A percentile compares a stretch with the other conserved stretches of the same genome.
Conservation (phyloP, 2,113 vertebrate genomes). For the Pelecanus crispus region DNA sequence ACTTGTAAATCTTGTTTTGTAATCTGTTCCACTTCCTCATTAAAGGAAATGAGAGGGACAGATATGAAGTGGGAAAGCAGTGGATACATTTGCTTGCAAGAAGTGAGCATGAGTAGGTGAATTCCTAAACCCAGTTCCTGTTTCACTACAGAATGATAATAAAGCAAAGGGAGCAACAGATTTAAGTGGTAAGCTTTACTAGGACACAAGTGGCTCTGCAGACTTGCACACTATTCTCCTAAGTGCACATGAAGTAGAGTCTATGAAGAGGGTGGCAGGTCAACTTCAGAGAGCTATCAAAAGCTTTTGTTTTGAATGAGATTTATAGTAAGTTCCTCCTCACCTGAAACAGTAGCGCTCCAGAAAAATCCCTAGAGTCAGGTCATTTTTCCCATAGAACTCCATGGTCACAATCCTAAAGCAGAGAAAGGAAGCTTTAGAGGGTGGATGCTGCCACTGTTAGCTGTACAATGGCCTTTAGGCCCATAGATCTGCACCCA, state of each 20-base stretch:
- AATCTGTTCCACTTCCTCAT: neutral
- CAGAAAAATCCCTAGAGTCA: conserved; percentile 94
- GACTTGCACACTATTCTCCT: neutral
- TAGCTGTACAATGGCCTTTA: neutral
- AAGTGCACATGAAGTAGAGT: neutral
- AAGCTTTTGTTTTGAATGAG: neutral
- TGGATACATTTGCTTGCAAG: neutral
- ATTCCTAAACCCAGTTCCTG: neutral
- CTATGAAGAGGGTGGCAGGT: neutral
- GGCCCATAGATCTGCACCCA: neutral
- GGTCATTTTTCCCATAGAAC: conserved; percentile 97
- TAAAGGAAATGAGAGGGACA: neutral
- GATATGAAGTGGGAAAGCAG: neutral
- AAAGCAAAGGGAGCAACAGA: neutral
- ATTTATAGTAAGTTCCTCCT: neutral
- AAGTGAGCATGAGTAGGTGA: neutral
- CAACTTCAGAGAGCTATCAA: neutral
- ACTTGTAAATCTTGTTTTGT: neutral
- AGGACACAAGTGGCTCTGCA: neutral
- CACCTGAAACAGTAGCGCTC: conserved; percentile 98
- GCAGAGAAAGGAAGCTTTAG: neutral
- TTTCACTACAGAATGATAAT: neutral
- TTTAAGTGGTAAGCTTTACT: neutral
- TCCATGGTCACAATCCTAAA: conserved; percentile 99
- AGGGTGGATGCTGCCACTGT: neutral